Evolutionary conservation across 2,888 invertebrate species (phyloP).

Genomic region (Harpalus rubripes): DNA sequence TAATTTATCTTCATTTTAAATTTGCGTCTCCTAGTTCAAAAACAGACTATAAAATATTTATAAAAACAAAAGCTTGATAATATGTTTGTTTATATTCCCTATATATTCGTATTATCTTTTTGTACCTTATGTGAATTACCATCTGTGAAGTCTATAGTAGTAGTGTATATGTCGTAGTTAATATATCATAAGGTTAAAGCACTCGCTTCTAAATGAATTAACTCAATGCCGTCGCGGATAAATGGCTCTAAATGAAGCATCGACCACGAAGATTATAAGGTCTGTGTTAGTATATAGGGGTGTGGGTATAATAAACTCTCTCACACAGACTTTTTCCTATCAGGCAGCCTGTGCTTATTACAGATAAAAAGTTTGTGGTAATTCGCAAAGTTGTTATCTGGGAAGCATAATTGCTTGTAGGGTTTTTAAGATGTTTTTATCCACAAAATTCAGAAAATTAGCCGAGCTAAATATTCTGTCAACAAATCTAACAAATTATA

Average conservation of each 20-base stretch:
- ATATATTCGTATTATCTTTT: background rate
- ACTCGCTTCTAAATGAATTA: conserved; percentile 51
- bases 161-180: background rate
- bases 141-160: background rate
- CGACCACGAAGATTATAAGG: background rate
- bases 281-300: background rate
- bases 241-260: conserved; percentile 50
- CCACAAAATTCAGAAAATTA: background rate
- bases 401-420: background rate
- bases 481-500: no score
- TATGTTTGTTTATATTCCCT: no score
- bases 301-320: background rate
- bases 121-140: background rate
- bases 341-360: background rate
- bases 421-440: background rate
- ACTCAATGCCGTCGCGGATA: conserved; percentile 55
- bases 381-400: background rate
- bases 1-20: no score
- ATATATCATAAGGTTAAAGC: conserved; percentile 45
- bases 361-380: background rate
- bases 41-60: no score
- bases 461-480: background rate
- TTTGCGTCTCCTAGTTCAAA: no score
- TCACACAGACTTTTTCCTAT: background rate
- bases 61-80: no score